Percentiles rank a stretch among this genome's conserved stretches.
Conservation (phyloP, 2,113 vertebrate genomes). For the Triplophysa siluroides region DNA sequence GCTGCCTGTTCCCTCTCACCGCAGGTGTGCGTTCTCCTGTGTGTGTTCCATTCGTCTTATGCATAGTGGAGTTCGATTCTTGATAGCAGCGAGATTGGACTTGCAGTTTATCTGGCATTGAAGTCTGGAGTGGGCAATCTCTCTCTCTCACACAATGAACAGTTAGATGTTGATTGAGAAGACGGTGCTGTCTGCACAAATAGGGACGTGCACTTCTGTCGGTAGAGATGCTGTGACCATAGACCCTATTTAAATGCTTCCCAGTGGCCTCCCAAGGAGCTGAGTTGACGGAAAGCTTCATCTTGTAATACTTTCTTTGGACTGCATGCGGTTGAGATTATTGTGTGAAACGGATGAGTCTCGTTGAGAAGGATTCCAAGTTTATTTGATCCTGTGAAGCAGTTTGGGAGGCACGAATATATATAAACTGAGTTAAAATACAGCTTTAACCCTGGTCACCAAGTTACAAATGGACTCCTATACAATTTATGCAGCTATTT, state of each 20-base stretch:
- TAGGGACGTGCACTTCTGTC: background rate
- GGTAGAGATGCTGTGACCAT: background rate
- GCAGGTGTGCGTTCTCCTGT: slow-evolving; percentile 1
- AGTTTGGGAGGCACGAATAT: background rate
- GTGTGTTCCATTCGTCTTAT: slow-evolving; percentile 9
- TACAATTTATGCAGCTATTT: background rate
- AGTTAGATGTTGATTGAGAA: slow-evolving; percentile 44
- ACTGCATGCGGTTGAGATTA: background rate
- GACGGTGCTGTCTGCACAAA: slow-evolving; percentile 6
- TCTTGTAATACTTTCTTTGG: background rate
- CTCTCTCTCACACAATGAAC: background rate
- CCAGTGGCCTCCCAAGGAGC: background rate
- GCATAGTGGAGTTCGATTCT: slow-evolving; percentile 24
- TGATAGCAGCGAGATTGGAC: slow-evolving; percentile 32
- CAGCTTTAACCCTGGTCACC: background rate
- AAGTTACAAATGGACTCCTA: background rate
- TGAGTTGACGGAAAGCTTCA: background rate
- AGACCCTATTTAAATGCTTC: slow-evolving; percentile 5
- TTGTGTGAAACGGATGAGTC: background rate
- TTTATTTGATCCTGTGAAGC: background rate
- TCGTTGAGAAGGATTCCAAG: background rate
- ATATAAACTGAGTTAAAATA: background rate
- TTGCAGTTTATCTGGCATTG: slow-evolving; percentile 33
- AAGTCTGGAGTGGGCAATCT: slow-evolving; percentile 17
- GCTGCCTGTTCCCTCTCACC: slow-evolving; percentile 6